Evolutionary conservation across 2,888 invertebrate species (phyloP), one percentile per base, ranked within the genome.

Genomic region (Callinectes sapidus): DNA sequence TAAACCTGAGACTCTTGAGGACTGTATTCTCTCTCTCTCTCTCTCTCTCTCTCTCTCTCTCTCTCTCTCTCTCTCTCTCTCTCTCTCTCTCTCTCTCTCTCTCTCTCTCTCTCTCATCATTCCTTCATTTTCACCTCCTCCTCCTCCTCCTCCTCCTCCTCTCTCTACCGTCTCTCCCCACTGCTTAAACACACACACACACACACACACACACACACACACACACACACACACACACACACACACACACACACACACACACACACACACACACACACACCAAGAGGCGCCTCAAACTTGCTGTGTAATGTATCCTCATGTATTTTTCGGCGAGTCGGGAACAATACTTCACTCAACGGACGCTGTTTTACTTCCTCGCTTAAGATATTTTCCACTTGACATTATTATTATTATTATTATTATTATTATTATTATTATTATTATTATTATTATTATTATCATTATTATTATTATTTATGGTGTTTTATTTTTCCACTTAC

Each of bases 21-120:
- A 13, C 61, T 28, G 28, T 71, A 14, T 16, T 35, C 35, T 81
- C 81, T 81, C 81, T 81, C 81, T 81, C 81, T 81, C 81, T 81
- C 81, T 81, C 81, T 81, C 81, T 81, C 81, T 71, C 71, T 71
- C 71, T 71, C 71, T 71, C 71, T 71, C 71, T 71, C 71, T 71
- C 71, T 71, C 71, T 71, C 71, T 71, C 71, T 71, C 71, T 71
- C 71, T 71, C 71, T 71, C 71, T 71, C 71, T 28, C 71, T 71
- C 71, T 71, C 71, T 28, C 71, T 71, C 71, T 71, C 71, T 28
- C 71, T 71, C 71, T 71, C 71, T 28, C 71, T 71, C 71, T 71
- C 71, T 28, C 71, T 71, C 71, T 71, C 81, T 32, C 81, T 81
- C 81, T 81, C 81, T 32, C 81, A n/a, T 81, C 81, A 35, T 16